Evolutionary conservation across 2,888 invertebrate species (phyloP).

Genomic region (Dryadula phaetusa): DNA sequence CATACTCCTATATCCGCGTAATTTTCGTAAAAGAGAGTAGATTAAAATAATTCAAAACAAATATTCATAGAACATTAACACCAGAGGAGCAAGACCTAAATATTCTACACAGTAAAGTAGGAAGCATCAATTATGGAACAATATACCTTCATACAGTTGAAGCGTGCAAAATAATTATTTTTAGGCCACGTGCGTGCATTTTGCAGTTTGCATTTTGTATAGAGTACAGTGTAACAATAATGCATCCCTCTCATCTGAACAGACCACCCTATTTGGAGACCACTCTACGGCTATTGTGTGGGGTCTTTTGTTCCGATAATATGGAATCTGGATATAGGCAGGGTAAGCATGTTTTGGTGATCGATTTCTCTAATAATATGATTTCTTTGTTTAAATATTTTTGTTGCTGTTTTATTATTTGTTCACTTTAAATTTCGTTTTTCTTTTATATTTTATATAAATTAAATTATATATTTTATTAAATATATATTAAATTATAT

Average conservation of each 20-base stretch:
- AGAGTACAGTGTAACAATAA: constrained; percentile 38
- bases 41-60: background rate
- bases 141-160: constrained; percentile 17
- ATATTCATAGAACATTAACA: background rate
- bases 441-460: no score
- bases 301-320: constrained; percentile 36
- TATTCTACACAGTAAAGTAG: constrained; percentile 19
- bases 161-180: constrained; percentile 32
- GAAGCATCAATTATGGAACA: constrained; percentile 39
- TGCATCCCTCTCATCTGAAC: constrained; percentile 45
- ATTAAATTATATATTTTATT: no score
- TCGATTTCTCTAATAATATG: no score
- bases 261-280: constrained; percentile 32
- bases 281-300: constrained; percentile 37
- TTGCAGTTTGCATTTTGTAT: constrained; percentile 7
- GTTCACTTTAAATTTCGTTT: no score
- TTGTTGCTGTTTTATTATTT: no score
- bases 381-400: no score
- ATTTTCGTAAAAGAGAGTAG: background rate
- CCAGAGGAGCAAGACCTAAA: no score
- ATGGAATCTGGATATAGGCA: constrained; percentile 12
- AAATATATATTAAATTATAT: no score
- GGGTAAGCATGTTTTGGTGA: background rate
- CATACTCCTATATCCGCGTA: no score
- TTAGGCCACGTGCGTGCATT: constrained; percentile 42